Percentiles rank a stretch among this genome's conserved stretches.
These are phyloP conservation scores for Sylvicapra grimmia DNA, from an alignment of 2,113 vertebrate species.

Conservation along the genomic window DNA sequence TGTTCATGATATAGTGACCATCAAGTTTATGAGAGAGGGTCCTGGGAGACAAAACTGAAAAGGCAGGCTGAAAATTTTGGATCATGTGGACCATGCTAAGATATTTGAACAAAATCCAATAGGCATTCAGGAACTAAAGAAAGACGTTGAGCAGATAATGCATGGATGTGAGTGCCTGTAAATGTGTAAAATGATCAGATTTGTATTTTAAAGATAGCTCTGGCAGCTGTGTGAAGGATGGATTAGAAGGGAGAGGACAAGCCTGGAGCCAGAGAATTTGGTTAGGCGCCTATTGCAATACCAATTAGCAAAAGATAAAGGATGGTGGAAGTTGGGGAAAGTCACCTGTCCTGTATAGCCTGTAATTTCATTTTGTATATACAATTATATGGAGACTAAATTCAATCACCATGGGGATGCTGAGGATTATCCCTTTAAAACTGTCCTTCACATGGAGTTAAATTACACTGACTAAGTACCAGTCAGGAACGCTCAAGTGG, in stretches of 20 bases:
- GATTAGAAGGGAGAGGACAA: not conserved
- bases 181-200: not conserved
- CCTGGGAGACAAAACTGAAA: not conserved
- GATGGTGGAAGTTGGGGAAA: not conserved
- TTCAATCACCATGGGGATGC: not conserved
- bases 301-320: conserved; percentile 24
- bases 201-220: conserved; percentile 16
- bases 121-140: not conserved
- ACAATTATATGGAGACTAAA: conserved; percentile 18
- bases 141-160: not conserved
- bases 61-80: not conserved
- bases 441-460: not conserved
- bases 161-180: not conserved
- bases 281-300: not conserved
- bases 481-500: not conserved
- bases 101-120: not conserved
- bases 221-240: not conserved
- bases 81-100: not conserved
- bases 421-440: not conserved
- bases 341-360: not conserved
- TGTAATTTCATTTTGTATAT: conserved; percentile 23
- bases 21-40: not conserved
- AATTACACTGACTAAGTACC: not conserved
- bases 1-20: not conserved
- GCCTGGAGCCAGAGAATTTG: not conserved